Base-by-base conservation (phyloP, 2,113 vertebrate genomes). In the Coreoperca whiteheadi region DNA sequence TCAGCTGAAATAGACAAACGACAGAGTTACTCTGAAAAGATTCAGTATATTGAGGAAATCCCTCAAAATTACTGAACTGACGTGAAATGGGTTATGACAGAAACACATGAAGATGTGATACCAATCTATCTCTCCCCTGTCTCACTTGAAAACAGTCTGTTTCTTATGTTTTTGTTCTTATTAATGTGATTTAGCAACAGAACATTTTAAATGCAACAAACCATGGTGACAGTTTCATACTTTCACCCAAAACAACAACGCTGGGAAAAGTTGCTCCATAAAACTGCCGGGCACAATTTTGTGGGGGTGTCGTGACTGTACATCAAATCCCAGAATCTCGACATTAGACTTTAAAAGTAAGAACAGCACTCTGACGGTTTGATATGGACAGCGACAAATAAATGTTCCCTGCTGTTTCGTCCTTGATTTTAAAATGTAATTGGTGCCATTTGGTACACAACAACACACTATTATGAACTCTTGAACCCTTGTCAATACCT, bases 231-330 rank as follows among this genome's bases (percentile, higher is more conserved):
- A 59, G 25, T 37, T 66, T 64, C 18, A 81, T 67, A 63, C 72
- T 56, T 66, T 66, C 59, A 48, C 23, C 59, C 25, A 41, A 50
- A 78, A 73, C 51, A 70, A 43, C 83, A 80, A 43, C 72, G 16
- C 57, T 23, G 57, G 8, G 18, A 57, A 73, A 77, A 69, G n/a
- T 56, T 77, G 63, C 63, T 74, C 64, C 65, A 51, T 74, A 74
- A 70, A 82, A 65, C 39, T 80, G 75, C 60, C 79, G 59, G 46
- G 6, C 16, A 6, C n/a, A 74, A 37, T 46, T 51, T 54, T 54
- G 51, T 59, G 70, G 18, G 66, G 39, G 48, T 41, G 76, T 63
- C 32, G 32, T 51, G 76, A 63, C 64, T 74, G 39, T 8, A 32
- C 9, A 51, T n/a, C 25, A 85, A 77, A 69, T 82, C n/a, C 60